Conservation (phyloP, 2,113 vertebrate species). For the Ptilonorhynchus violaceus region DNA sequence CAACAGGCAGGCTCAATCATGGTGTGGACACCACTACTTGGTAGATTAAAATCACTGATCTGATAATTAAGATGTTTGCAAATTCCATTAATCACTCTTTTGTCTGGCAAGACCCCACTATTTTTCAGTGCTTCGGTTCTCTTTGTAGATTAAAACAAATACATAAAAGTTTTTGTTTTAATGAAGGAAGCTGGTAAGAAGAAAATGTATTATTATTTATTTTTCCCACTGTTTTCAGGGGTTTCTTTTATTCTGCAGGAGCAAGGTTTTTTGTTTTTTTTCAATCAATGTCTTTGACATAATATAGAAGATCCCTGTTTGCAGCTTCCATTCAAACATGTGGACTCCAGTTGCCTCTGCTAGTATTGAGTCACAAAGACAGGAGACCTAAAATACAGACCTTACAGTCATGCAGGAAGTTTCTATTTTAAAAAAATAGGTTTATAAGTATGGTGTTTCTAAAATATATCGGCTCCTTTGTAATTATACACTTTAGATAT, state of each 20-base stretch:
- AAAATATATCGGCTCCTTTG: slow-evolving; percentile 5
- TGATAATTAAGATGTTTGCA: not conserved
- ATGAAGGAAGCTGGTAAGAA: not conserved
- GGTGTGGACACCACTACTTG: not conserved
- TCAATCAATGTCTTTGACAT: not conserved
- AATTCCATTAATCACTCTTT: not conserved
- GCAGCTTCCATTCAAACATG: not conserved
- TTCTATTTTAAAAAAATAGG: not conserved
- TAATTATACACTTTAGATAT: slow-evolving; percentile 25
- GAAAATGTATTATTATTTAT: not conserved
- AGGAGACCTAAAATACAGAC: not conserved
- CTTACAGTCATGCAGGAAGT: not conserved
- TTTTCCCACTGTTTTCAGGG: not conserved
- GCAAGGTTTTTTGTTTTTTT: not conserved
- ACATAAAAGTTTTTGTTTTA: not conserved
- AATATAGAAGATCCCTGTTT: not conserved
- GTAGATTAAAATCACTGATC: not conserved
- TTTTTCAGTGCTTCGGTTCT: not conserved
- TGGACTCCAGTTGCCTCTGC: not conserved
- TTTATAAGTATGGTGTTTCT: not conserved
- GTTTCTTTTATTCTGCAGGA: not conserved
- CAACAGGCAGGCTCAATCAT: not conserved
- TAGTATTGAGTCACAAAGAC: not conserved
- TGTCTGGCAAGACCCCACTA: not conserved
- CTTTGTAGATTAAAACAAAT: not conserved